Percentiles rank a stretch among this genome's conserved stretches.
Conservation (phyloP, 2,113 vertebrate genomes). For the Danionella cerebrum region DNA sequence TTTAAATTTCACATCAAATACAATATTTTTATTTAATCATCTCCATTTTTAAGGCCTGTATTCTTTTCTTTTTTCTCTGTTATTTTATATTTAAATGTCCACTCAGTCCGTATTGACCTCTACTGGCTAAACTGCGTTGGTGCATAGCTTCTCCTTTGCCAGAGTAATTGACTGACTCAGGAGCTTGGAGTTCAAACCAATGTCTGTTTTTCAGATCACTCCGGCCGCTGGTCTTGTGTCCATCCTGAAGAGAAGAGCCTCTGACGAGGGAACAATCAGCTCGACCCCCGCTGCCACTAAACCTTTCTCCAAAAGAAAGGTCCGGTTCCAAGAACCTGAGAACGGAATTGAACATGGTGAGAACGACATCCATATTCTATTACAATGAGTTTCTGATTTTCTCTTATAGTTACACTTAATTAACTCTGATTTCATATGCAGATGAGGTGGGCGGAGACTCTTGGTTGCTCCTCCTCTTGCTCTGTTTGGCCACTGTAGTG, state of each 20-base stretch:
- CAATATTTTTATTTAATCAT: too few species aligned
- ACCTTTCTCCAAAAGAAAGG: constrained; percentile 73
- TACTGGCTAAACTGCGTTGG: neutral
- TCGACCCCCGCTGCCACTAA: constrained; percentile 56
- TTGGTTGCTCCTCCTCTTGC: constrained; percentile 84
- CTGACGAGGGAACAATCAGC: constrained; percentile 49
- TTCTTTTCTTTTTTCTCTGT: too few species aligned
- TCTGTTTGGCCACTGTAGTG: constrained; percentile 90
- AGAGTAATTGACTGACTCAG: neutral
- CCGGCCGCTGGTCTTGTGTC: constrained; percentile 84
- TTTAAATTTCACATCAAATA: too few species aligned
- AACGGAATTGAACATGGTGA: constrained; percentile 82
- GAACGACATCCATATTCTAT: too few species aligned
- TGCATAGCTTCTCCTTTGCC: neutral
- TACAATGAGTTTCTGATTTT: too few species aligned
- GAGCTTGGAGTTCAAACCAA: neutral
- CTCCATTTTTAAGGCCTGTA: too few species aligned
- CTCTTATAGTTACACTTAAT: neutral
- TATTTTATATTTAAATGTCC: neutral
- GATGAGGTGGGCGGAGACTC: constrained; percentile 86
- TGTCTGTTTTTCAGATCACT: constrained; percentile 59
- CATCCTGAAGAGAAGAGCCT: constrained; percentile 83
- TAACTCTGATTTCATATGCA: constrained; percentile 45
- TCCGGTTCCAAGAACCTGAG: constrained; percentile 85
- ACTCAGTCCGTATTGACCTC: neutral